Evolutionary conservation across 2,888 invertebrate genomes (phyloP), one percentile per base, ranked within the genome.

Genomic region (Dynastes grantii): DNA sequence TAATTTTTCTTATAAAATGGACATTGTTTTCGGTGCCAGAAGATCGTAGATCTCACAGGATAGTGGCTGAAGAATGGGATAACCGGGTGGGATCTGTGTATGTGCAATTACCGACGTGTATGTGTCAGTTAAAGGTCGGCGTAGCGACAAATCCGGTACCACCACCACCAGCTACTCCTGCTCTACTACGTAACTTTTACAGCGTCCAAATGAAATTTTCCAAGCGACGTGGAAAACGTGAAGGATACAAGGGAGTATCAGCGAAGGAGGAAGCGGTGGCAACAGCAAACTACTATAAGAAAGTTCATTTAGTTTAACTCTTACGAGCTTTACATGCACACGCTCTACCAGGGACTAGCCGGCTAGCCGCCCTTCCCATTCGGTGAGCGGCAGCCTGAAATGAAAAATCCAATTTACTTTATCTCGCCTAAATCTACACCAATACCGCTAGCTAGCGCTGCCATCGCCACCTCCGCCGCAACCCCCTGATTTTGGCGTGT

Each of bases 391-490:
- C 80, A 82, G 83, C 55, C 79, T 70, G 83, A 85, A 84, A 85
- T 84, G 85, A 85, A 85, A 85, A 85, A 85, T 84, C 84, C 85
- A 85, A 85, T 85, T 85, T 85, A 84, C 84, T 82, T 85, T 85
- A 85, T 85, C 85, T 84, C 83, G 82, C 81, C 82, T 82, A 83
- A 84, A 85, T 85, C 85, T 85, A 83, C 81, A 82, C 77, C 80
- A 76, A 78, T 77, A 63, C 80, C 76, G 67, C 55, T 58, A 58
- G 55, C 55, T 58, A 58, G 55, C 22, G 22, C 68, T 65, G 71
- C 79, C 79, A 76, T 80, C 61, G 81, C 79, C 79, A 80, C 81
- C 81, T 81, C 80, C 79, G 80, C 79, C 83, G 76, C 32, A 37
- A 37, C 32, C 45, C 11, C 11, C 45, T 8, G 76, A 81, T 73